Evolutionary conservation across 2,797 vertebrate species (phyloP), one percentile per base, ranked within the genome.

Genomic region (Aeoliscus strigatus): DNA sequence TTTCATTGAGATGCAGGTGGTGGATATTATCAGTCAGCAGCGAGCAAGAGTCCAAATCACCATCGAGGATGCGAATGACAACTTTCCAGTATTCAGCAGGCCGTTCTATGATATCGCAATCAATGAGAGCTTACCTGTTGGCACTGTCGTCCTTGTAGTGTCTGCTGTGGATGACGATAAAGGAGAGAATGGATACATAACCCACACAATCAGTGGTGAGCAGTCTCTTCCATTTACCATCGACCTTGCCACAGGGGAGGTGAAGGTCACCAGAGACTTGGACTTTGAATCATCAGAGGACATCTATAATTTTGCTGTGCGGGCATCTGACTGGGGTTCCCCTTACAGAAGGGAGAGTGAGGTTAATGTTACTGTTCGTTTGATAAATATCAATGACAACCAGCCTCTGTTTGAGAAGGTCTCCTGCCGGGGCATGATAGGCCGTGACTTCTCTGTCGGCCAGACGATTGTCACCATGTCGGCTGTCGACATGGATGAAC

Each of bases 301-400:
- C 36, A 74, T 90, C 3, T 98, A 97, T 52, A 86, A 68, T 3
- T 89, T 99, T 30, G 79, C 87, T 12, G 82, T 98, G 25, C 86
- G 95, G 0, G 94, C 93, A 2, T 98, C 96, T 1, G 96, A 99
- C 54, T 97, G 96, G 94, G 96, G 96, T 37, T 70, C 87, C 18
- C 96, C 96, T 0, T 98, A 94, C 70, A 89, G 95, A 47, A 82
- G 93, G 51, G 96, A 99, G 66, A 93, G 77, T 24, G 94, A 98
- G 76, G 91, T 91, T 45, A 93, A 93, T 38, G 87, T 95, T 33
- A 96, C 92, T 0, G 53, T 98, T 13, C 88, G 84, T 42, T 82
- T 98, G 41, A 88, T 91, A 45, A 98, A 99, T 56, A 73, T 95
- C 49, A 99, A 99, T 39, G 96, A 99, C 78, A 98, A 99, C 68